Evolutionary conservation across 2,888 invertebrate species (phyloP).

Genomic region (Onthophagus sagittarius): DNA sequence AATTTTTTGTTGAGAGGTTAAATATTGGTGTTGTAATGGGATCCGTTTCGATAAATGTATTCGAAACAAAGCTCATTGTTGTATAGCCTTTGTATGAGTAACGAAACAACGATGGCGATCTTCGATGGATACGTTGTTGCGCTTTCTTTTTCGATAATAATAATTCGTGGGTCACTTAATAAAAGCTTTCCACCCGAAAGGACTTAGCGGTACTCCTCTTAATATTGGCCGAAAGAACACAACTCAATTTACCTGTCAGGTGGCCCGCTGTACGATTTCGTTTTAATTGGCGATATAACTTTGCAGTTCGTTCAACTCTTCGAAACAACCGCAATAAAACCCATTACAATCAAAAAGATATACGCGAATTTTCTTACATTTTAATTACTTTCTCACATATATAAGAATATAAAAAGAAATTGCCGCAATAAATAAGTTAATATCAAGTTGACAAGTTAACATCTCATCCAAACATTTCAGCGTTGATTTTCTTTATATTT

Average conservation of each 20-base stretch:
- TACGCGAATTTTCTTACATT: too few relatives aligned
- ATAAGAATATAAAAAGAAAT: too few relatives aligned
- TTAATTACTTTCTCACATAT: too few relatives aligned
- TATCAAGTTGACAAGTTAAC: too few relatives aligned
- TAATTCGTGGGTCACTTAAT: background rate
- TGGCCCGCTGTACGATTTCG: constrained; percentile 12
- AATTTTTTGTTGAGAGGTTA: too few relatives aligned
- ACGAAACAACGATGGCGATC: background rate
- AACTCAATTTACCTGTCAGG: constrained; percentile 14
- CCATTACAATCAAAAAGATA: too few relatives aligned
- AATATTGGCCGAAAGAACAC: background rate
- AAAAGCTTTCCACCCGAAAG: background rate
- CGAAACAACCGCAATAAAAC: too few relatives aligned
- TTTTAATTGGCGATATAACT: constrained; percentile 17
- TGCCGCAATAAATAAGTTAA: too few relatives aligned
- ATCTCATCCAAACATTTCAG: too few relatives aligned
- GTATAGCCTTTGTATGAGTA: background rate
- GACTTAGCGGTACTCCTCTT: background rate
- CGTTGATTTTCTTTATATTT: too few relatives aligned
- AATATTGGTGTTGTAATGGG: background rate
- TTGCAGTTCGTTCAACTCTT: constrained; percentile 16
- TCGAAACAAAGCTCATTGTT: background rate
- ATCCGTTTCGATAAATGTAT: background rate
- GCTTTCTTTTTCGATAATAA: background rate
- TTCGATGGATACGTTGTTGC: background rate